Evolutionary conservation across 92 coral and sea anemone species (phyloP), one percentile per base, ranked within the genome.

Genomic region (Epizoanthus ramosus): DNA sequence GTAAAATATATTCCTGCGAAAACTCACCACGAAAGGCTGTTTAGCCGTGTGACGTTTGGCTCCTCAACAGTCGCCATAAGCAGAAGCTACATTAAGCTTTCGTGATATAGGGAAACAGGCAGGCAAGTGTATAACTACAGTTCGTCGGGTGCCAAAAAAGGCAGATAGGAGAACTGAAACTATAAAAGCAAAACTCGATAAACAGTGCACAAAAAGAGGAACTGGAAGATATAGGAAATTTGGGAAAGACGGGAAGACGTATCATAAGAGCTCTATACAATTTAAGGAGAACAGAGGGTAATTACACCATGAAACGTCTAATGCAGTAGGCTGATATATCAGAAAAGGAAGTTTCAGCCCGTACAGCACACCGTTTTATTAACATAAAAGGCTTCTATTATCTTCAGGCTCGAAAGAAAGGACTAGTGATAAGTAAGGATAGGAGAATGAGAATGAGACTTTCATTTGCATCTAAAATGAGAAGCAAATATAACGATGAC

Each of bases 301-400:
- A 66, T 41, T 66, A 33, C 39, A 33, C 53, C 18, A 53, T 68
- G 52, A 47, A 52, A 13, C 52, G 73, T 39, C 53, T 68, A 33
- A 68, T 68, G 73, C 33, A 22, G 52, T 52, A 68, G 73, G 73
- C 73, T 68, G 45, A n/a, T 68, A 33, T 68, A 68, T 68, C 73
- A 18, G 50, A 68, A 7, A 68, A 68, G 14, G 5, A 10, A 22
- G 73, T 68, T 6, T 68, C 73, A 17, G 52, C 41, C 53, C 73
- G 53, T 68, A 68, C 73, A 33, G 53, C 37, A 4, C 52, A 53
- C 71, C 45, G 71, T 23, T 28, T 66, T 31, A 25, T 68, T 7
- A 68, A 35, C 73, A 3, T 13, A 3, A 68, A 68, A 23, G 71
- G 71, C 39, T 35, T 37, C n/a, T n/a, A n/a, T n/a, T n/a, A n/a